Base-by-base conservation (phyloP, 2,797 vertebrate species). In the Amazona finschi region DNA sequence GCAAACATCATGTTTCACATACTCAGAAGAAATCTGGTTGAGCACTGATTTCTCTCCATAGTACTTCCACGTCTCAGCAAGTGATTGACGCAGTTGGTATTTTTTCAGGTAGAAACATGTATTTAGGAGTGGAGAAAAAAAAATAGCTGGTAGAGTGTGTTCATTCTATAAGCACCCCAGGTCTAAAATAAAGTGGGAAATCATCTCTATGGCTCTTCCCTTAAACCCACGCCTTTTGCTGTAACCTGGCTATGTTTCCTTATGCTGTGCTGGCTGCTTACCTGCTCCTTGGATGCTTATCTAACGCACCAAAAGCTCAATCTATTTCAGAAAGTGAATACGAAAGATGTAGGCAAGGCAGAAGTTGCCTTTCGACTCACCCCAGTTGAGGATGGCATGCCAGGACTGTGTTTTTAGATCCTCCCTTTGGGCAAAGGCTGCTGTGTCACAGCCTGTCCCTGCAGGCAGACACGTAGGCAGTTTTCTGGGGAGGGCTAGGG, bases 121-220 rank as follows among this genome's bases (percentile, higher is more conserved):
- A 87, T 84, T 89, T 9, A 36, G 46, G 39, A 67, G 57, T 13
- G 28, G 49, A 53, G 22, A 5, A 69, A 33, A 75, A 64, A 81
- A 50, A 61, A 39, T 1, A 57, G n/a, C n/a, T 15, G 50, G 24
- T 22, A 70, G 47, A 0, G 0, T n/a, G n/a, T 30, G 24, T 70
- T 89, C 91, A 66, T 81, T 91, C 50, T 58, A 2, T 53, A 57
- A 82, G 64, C 27, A 66, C 22, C 33, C 3, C 0, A 4, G 12
- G 5, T 46, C 50, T 61, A 74, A 83, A 94, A 66, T 6, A 64
- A 66, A 93, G 47, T 1, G 11, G 25, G 60, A 71, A 73, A 52
- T 10, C 20, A 10, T 22, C 52, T n/a, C 7, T 5, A 8, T 24
- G 55, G 6, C 25, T 50, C 47, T 77, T 69, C 65, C 55, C 21